Evolutionary conservation across 2,113 vertebrate species (phyloP).

Genomic region (Calidris pugnax): DNA sequence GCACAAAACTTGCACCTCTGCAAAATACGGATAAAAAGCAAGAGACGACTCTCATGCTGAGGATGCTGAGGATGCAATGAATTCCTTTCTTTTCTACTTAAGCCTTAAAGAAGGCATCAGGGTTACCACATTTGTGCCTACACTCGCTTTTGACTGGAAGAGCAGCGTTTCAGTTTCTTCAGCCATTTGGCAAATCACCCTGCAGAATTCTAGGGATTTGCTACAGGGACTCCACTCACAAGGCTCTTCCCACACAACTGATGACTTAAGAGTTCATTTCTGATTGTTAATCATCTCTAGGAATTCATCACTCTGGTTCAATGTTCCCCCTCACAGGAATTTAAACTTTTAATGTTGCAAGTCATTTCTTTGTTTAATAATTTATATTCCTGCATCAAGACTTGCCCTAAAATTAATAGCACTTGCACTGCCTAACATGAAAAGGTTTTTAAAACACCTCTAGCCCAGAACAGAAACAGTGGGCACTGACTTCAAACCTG

Average conservation of each 20-base stretch:
- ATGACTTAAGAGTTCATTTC: neutral
- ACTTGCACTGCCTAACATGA: neutral
- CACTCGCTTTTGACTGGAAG: neutral
- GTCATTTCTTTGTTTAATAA: neutral
- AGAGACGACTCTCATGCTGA: neutral
- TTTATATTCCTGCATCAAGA: neutral
- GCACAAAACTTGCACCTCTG: neutral
- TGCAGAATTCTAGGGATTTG: neutral
- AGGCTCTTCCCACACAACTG: neutral
- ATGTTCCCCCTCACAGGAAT: neutral
- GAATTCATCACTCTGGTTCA: neutral
- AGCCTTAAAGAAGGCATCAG: neutral
- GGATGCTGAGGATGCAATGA: fast-evolving
- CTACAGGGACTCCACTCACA: neutral
- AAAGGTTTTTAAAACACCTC: neutral
- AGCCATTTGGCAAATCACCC: neutral
- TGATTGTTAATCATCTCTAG: neutral
- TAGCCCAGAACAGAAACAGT: neutral
- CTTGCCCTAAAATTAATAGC: neutral
- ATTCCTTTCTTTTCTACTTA: neutral
- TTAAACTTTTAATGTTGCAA: neutral
- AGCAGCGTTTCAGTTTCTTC: neutral
- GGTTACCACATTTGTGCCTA: neutral
- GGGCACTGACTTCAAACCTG: neutral
- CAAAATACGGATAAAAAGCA: neutral